Evolutionary conservation across 2,113 vertebrate species (phyloP), one percentile per base, ranked within the genome.

Genomic region (Tragelaphus scriptus): DNA sequence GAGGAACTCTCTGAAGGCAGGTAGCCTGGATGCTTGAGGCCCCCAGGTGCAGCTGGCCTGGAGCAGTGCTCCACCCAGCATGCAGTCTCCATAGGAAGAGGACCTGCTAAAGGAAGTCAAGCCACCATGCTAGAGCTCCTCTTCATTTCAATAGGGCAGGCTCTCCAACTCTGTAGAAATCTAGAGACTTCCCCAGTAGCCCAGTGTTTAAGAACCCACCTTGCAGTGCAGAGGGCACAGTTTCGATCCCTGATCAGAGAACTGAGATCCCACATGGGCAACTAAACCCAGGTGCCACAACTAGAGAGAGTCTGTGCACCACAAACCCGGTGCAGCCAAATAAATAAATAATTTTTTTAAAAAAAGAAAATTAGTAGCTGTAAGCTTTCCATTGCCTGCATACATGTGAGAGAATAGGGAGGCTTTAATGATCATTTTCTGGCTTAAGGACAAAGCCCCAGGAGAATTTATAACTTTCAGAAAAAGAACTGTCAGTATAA

Each of bases 401-500:
- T 51, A 32, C 58, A 61, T 68, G 28, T 44, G 15, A 49, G 16
- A 90, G 32, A 92, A 58, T 59, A 90, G 10, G 9, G 30, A 90
- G 90, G 25, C 49, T 94, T 94, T 90, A 96, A 95, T 95, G 90
- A 94, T 92, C 79, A 53, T 95, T 44, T 89, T 80, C 81, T 81
- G 65, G 47, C 81, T 81, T 95, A 87, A 94, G 49, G 80, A 86
- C 49, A 97, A 95, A 88, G 32, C 19, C 51, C 94, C 92, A 36
- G 92, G 58, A 88, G 84, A 96, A 97, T 94, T 91, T 96, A 90
- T 92, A 90, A 94, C 65, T 96, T 89, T 97, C 85, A 91, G 84
- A 96, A 97, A 94, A 82, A 96, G 63, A 97, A 97, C 93, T 96
- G 75, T 90, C 92, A 90, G 58, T 90, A 85, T 93, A 96, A 96